Conservation (phyloP, 2,113 vertebrate species). For the Gymnocephalus cernua region DNA sequence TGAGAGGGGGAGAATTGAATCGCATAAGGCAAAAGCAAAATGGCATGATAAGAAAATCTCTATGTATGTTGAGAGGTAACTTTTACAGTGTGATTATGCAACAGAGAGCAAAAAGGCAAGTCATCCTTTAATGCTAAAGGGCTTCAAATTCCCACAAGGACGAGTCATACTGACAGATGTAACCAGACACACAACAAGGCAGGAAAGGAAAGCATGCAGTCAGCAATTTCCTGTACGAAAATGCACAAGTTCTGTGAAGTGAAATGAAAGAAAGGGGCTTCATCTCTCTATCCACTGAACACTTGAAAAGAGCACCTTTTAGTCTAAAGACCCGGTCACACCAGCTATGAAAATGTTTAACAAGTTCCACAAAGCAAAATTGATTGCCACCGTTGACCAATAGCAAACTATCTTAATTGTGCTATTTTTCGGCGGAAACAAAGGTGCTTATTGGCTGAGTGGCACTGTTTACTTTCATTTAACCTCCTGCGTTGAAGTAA, state of each 20-base stretch:
- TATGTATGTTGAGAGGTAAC: conserved; percentile 21
- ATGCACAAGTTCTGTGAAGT: conserved; percentile 11
- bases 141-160: conserved; percentile 40
- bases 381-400: background rate
- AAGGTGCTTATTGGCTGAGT: background rate
- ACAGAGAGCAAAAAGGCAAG: conserved; percentile 34
- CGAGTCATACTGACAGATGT: conserved; percentile 34
- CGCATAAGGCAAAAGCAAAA: conserved; percentile 30
- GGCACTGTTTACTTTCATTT: background rate
- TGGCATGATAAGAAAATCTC: conserved; percentile 36
- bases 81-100: conserved; percentile 39
- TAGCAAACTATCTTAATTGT: background rate
- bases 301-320: background rate
- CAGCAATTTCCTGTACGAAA: conserved; percentile 44
- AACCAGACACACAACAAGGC: conserved; percentile 23
- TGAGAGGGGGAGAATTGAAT: conserved; percentile 15
- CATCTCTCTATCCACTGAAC: background rate
- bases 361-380: background rate
- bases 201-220: conserved; percentile 8
- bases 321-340: too few relatives aligned
- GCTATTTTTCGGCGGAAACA: background rate
- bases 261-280: background rate
- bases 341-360: background rate
- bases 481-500: background rate
- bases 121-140: conserved; percentile 27